Evolutionary conservation across 2,888 invertebrate species (phyloP), one percentile per base, ranked within the genome.

Genomic region (Ceramica pisi): DNA sequence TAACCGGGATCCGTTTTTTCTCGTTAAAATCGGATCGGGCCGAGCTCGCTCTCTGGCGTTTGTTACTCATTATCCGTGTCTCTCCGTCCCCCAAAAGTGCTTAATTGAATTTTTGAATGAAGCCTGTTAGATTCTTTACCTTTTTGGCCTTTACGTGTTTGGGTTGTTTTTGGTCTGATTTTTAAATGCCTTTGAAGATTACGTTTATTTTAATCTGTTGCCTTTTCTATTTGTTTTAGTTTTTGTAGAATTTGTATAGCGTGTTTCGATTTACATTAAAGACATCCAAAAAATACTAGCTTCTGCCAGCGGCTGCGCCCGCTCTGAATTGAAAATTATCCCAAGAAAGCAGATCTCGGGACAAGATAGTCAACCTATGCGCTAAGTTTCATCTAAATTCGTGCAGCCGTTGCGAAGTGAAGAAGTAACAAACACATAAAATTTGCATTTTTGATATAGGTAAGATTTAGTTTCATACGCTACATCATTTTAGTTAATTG

Each of bases 61-160:
- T 90, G 90, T 87, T 87, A 89, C 90, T 91, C 89, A 89, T 91
- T 90, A 90, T 85, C 85, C 84, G 65, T 75, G 85, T 83, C 83
- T 82, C 81, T 68, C 73, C 71, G 53, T 68, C 70, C 68, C 78
- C 71, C 78, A 77, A 75, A 73, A 75, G 84, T 82, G 83, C 79
- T 85, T 91, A 92, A 92, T 92, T 92, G 89, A 91, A 92, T 92
- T 90, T 90, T 89, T 83, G 80, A 88, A 86, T 86, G 86, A 87
- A 85, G 83, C 86, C 86, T 87, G 86, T 89, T 90, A 84, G 87
- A 87, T 88, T 86, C 64, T 63, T 55, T 76, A 26, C 50, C 59
- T 77, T 80, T 83, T 84, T 83, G 67, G 81, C 75, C 57, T 76
- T 63, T 65, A 38, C 60, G 31, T 44, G 46, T 71, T 65, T 55